Conservation (phyloP, 1,140 invertebrate species). For the Cylas formicarius region DNA sequence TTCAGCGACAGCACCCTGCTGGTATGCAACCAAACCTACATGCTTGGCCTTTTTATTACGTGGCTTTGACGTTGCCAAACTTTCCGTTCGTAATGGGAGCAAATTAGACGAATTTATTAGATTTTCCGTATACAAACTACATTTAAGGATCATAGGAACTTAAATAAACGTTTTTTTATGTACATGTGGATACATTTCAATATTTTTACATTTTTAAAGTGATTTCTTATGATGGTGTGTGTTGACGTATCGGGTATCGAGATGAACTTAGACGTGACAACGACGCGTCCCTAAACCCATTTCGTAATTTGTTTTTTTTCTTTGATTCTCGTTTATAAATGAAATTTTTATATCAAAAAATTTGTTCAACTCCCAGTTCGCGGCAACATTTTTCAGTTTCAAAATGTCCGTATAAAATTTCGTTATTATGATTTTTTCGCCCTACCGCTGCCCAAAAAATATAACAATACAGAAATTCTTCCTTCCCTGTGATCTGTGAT, state of each 20-base stretch:
- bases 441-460: constrained; percentile 16
- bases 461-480: constrained; percentile 23
- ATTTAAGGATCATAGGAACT: no score
- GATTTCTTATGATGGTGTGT: no score
- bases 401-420: constrained; percentile 20
- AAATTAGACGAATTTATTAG: not conserved
- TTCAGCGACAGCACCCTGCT: no score
- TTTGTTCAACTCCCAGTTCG: constrained; percentile 14
- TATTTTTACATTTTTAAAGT: no score
- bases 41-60: constrained; percentile 26
- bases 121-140: no score
- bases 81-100: not conserved
- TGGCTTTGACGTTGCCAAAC: constrained; percentile 24
- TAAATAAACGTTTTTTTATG: no score
- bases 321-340: constrained; percentile 25
- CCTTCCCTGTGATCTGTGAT: constrained; percentile 24
- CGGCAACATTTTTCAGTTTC: constrained; percentile 20
- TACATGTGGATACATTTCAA: no score
- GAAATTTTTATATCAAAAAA: constrained; percentile 21
- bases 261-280: constrained; percentile 21
- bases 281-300: constrained; percentile 24
- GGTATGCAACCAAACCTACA: constrained; percentile 27
- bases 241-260: no score
- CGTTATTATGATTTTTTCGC: constrained; percentile 20
- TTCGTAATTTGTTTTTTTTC: constrained; percentile 26